Conservation (phyloP, 1,140 invertebrate species). For the roundworm (Caenorhabditis elegans) region WBcel235 BX284602.5:7738501-7739000, state of each 20-base stretch:
- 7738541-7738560: background rate
- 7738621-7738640: background rate
- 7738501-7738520: background rate
- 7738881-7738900: conserved; percentile 15
- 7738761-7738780: background rate
- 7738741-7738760: background rate
- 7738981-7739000: conserved; percentile 15
- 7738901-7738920: background rate
- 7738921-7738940: conserved; percentile 7
- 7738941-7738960: background rate
- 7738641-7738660: background rate
- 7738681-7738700: background rate
- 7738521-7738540: background rate
- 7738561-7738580: background rate
- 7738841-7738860: background rate
- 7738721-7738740: background rate
- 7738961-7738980: background rate
- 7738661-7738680: background rate
- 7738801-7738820: background rate
- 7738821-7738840: background rate
- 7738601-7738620: background rate
- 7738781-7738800: background rate
- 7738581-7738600: background rate
- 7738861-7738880: conserved; percentile 15
- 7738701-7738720: background rate